Conservation (phyloP, 2,797 vertebrate species). For the Avahi laniger region DNA sequence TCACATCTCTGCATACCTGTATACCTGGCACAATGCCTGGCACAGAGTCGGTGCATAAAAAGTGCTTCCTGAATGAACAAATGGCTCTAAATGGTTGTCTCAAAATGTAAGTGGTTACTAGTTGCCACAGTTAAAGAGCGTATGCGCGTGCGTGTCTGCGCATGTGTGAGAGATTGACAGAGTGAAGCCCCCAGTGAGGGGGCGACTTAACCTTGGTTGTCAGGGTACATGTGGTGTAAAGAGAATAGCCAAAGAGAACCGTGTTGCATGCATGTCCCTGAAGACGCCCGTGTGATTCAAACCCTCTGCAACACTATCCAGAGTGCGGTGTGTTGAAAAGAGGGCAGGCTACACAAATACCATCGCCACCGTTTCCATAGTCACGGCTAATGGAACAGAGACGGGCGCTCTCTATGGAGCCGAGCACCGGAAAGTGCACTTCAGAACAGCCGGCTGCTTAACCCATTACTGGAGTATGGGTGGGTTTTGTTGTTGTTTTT, state of each 20-base stretch:
- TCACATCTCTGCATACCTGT: neutral
- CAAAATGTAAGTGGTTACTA: neutral
- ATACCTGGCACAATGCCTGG: neutral
- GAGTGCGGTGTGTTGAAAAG: neutral
- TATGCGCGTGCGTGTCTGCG: neutral
- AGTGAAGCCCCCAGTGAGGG: neutral
- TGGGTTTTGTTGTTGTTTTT: neutral
- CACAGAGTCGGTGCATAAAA: neutral
- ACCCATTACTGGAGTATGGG: rapidly evolving
- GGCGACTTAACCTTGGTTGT: neutral
- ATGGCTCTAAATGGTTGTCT: neutral
- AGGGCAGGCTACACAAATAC: neutral
- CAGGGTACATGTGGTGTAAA: neutral
- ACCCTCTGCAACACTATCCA: neutral
- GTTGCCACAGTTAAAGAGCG: neutral
- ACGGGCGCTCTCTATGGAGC: neutral
- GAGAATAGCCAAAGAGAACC: neutral
- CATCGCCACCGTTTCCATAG: neutral
- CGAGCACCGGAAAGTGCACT: neutral
- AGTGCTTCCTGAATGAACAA: neutral
- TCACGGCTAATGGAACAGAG: conserved; percentile 4
- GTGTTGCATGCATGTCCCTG: neutral
- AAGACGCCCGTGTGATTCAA: neutral
- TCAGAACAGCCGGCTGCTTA: neutral
- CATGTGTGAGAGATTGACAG: neutral